phyloP scores from a whole-genome alignment of 2,797 vertebrate genomes.

The Pangasius djambal region DNA sequence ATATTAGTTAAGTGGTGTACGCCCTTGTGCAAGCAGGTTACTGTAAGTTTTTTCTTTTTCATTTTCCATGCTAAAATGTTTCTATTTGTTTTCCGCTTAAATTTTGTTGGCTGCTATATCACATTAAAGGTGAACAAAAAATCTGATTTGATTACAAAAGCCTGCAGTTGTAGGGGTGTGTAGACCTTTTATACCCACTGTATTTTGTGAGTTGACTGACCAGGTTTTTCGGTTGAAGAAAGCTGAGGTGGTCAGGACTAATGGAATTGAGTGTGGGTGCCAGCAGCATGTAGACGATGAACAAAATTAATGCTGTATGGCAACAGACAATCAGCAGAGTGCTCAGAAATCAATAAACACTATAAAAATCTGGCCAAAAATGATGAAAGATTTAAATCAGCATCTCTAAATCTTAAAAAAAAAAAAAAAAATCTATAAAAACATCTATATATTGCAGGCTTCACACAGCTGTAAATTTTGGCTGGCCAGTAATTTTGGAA shows the following conservation, averaged over 20 bases:
- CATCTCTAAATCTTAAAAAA: background rate
- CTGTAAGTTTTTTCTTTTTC: background rate
- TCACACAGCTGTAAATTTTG: background rate
- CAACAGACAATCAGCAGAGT: background rate
- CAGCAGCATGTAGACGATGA: background rate
- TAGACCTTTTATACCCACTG: background rate
- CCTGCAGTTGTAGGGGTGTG: background rate
- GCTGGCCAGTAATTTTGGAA: background rate
- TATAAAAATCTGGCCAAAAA: background rate
- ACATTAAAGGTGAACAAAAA: background rate
- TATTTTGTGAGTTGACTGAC: background rate
- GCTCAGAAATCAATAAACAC: background rate
- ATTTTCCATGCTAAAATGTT: background rate
- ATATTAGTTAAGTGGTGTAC: background rate
- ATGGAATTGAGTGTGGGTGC: background rate
- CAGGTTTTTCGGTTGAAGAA: background rate
- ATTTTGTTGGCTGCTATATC: background rate
- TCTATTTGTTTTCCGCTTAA: background rate
- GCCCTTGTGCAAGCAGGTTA: background rate
- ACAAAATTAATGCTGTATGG: conserved; percentile 8
- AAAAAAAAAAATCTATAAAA: background rate
- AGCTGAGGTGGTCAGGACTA: background rate
- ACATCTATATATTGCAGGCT: background rate
- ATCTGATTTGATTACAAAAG: background rate
- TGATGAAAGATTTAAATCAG: background rate